Evolutionary conservation across 2,888 invertebrate species (phyloP).

Genomic region (Dendrolimus houi): DNA sequence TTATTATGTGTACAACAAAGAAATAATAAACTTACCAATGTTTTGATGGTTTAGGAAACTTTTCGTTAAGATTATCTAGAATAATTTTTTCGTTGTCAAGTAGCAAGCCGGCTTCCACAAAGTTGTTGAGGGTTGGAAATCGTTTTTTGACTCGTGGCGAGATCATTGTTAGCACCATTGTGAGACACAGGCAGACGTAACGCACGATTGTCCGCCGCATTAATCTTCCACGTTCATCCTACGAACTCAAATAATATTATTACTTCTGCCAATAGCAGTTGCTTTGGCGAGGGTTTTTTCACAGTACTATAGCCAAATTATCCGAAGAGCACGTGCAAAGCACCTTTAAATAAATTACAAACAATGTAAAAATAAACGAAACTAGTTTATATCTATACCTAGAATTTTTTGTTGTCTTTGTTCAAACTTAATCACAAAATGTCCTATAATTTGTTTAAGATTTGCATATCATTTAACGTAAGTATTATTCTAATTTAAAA

Average conservation of each 20-base stretch:
- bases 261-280: conserved; percentile 8
- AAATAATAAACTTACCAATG: conserved; percentile 80
- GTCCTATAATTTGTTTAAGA: too few species aligned
- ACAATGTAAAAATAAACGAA: too few species aligned
- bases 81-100: conserved; percentile 88
- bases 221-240: conserved; percentile 88
- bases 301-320: too few species aligned
- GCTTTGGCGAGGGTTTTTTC: too few species aligned
- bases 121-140: conserved; percentile 88
- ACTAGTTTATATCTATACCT: too few species aligned
- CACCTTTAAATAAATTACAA: too few species aligned
- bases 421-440: too few species aligned
- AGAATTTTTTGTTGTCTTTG: too few species aligned
- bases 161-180: conserved; percentile 90
- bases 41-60: conserved; percentile 90
- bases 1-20: neutral
- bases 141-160: conserved; percentile 92
- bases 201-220: conserved; percentile 90
- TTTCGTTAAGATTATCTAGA: conserved; percentile 84
- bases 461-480: too few species aligned
- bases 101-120: conserved; percentile 89
- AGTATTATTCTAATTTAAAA: too few species aligned
- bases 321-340: too few species aligned
- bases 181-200: conserved; percentile 90
- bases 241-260: conserved; percentile 22